Base-by-base conservation (phyloP, 2,888 invertebrate species). In the Eilema sororculum region DNA sequence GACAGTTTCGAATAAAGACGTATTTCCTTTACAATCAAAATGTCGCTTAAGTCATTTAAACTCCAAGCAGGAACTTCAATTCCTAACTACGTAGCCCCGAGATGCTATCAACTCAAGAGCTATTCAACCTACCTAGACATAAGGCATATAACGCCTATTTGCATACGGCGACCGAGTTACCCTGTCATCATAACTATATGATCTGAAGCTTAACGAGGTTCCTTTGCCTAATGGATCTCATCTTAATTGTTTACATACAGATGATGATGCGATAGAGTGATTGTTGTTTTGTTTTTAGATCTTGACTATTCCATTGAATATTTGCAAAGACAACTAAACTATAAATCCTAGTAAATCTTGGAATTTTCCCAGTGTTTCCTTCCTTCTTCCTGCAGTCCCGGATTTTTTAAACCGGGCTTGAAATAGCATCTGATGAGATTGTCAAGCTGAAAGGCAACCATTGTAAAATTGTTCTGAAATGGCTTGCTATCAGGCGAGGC, bases 21-120 rank as follows among this genome's bases (percentile, higher is more conserved):
- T 4, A 3, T 25, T 41, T 62, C 4, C 24, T 6, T 24, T 37
- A 24, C 22, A 9, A 62, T 41, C 16, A 25, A 2, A 62, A 62
- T 10, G 37, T 62, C 41, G 20, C 20, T 41, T 41, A 62, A 4
- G 24, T 41, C 20, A 62, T 13, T 41, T 16, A 20, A 41, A 9
- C 20, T 5, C 20, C 9, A 20, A 41, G 20, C 37, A 33, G 20
- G n/a, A n/a, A n/a, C n/a, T 37, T 20, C 24, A 62, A 37, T 22
- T 62, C 20, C 9, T 24, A 62, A 37, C 61, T 37, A 62, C 16
- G 24, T 22, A 62, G n/a, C 13, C 37, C 37, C 33, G 61, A 62
- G 62, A 20, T 37, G 24, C 22, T 62, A 62, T 41, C 37, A 62
- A 62, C 8, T 37, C 62, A 62, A 62, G 62, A 62, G 62, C 16